Evolutionary conservation across 2,113 vertebrate genomes (phyloP).

Genomic region (Gobio gobio): DNA sequence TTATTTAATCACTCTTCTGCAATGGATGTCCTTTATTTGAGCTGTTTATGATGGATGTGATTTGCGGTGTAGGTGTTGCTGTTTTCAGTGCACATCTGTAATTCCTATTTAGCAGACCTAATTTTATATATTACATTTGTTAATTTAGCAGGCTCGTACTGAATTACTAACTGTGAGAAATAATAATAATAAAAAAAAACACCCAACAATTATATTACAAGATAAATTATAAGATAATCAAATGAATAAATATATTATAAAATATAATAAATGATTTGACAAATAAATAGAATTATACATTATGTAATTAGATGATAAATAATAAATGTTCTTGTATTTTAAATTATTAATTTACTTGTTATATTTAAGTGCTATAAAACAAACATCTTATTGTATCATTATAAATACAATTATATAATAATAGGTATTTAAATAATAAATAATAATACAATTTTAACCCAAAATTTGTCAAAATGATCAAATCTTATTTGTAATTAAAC

Average conservation of each 20-base stretch:
- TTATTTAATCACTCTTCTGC: slow-evolving; percentile 44
- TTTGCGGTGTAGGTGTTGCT: neutral
- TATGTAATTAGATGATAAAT: neutral
- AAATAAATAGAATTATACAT: neutral
- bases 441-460: too few relatives aligned
- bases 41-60: slow-evolving; percentile 8
- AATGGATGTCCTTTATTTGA: slow-evolving; percentile 43
- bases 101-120: slow-evolving; percentile 18
- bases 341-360: neutral
- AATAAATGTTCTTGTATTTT: neutral
- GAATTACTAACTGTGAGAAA: too few relatives aligned
- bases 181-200: too few relatives aligned
- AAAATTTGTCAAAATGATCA: neutral
- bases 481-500: neutral
- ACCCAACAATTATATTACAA: too few relatives aligned
- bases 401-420: neutral
- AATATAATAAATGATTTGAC: neutral
- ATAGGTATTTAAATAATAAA: neutral
- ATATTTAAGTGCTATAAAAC: neutral
- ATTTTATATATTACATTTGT: slow-evolving; percentile 39
- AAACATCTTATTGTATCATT: neutral
- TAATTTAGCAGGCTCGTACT: neutral
- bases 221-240: too few relatives aligned
- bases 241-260: too few relatives aligned
- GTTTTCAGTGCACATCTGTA: slow-evolving; percentile 28